Conservation (phyloP, 2,888 invertebrate genomes). For the Pyrrhosoma nymphula region DNA sequence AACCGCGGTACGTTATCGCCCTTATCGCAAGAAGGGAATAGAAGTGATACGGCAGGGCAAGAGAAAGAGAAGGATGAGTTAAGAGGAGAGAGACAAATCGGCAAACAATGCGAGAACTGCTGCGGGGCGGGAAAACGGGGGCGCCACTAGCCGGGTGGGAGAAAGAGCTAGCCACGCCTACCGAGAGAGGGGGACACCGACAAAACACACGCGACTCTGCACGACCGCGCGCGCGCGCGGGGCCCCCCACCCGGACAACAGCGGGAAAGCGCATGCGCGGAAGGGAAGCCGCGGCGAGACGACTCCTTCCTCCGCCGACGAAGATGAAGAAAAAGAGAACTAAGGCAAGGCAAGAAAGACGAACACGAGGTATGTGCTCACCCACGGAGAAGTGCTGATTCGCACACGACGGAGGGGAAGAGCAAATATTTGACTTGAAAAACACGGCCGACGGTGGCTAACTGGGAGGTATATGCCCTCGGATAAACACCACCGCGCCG, state of each 20-base stretch:
- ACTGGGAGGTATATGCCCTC: background rate
- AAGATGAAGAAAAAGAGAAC: no score
- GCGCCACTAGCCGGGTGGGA: background rate
- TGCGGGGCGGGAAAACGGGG: background rate
- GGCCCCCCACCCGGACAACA: background rate
- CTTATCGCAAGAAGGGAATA: background rate
- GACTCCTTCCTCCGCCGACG: no score
- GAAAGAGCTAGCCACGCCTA: slow-evolving; percentile 42
- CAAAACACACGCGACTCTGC: background rate
- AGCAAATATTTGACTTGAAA: slow-evolving; percentile 10
- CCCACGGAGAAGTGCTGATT: background rate
- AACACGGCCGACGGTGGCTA: background rate
- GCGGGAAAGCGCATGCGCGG: background rate
- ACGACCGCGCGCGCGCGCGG: background rate
- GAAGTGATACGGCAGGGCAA: no score
- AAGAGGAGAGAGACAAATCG: background rate
- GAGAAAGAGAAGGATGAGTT: background rate
- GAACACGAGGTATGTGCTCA: background rate
- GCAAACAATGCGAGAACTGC: background rate
- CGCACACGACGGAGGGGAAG: background rate
- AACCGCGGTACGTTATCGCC: background rate
- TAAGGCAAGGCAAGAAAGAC: no score
- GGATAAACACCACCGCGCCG: background rate
- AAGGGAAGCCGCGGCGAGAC: background rate
- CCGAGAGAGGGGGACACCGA: slow-evolving; percentile 42